Evolutionary conservation across 1,140 invertebrate genomes (phyloP), one percentile per base, ranked within the genome.

Genomic region (Drosophila pruinosa): DNA sequence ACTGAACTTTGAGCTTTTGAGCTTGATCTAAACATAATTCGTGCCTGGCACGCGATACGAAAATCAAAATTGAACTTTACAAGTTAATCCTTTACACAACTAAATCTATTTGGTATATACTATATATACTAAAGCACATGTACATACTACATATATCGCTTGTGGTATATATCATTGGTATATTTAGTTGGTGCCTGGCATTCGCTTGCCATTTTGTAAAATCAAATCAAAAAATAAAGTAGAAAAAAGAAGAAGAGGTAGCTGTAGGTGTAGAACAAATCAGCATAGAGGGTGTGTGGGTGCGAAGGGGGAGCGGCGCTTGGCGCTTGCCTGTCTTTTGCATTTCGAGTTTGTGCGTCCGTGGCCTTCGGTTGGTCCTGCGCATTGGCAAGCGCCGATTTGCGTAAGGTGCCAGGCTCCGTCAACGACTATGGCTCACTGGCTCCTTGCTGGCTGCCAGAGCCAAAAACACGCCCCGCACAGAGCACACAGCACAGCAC

Each of bases 31-130:
- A 69, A 62, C 58, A 86, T 86, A 81, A 86, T 86, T 72, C 63
- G 43, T 67, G 31, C 39, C 36, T 69, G 74, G 71, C 81, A 86
- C 81, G 81, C 81, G 63, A 86, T 86, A 77, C 58, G 58, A 78
- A 86, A 86, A 86, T 86, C 81, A 88, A 86, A 86, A 86, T 86
- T 86, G 77, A 88, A 88, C 81, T 86, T 86, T 88, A 88, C 77
- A 86, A 88, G 62, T 86, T 81, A 86, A 86, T 86, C 81, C 82
- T 81, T 88, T 78, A 58, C 77, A 65, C 41, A 52, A 52, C 45
- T 67, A 59, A 59, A 67, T 58, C 64, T 61, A 50, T n/a, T 48
- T 47, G 19, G 36, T 24, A 61, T 31, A 45, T 24, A 53, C 8
- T 31, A 45, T 19, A 28, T 45, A 48, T 36, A 24, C 21, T 12